Evolutionary conservation across 2,113 vertebrate species (phyloP).

Genomic region (Nanger granti): DNA sequence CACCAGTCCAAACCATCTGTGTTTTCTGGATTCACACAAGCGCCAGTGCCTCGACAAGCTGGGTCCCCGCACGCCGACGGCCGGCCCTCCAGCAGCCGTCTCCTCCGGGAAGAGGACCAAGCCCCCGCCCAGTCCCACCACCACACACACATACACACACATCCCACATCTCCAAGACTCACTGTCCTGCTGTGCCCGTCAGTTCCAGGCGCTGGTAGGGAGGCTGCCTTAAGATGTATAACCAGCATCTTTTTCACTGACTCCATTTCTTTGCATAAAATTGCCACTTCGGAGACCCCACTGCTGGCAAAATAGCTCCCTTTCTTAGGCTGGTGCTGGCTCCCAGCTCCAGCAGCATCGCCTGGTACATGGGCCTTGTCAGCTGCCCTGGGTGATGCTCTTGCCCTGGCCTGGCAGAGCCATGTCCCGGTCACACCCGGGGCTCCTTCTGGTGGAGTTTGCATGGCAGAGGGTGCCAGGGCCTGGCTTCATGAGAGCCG

Average conservation of each 20-base stretch:
- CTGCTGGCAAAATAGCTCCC: not conserved
- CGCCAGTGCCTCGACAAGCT: not conserved
- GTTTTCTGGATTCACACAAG: constrained; percentile 33
- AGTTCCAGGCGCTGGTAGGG: not conserved
- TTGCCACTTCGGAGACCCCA: not conserved
- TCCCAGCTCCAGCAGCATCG: not conserved
- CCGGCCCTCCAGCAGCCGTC: not conserved
- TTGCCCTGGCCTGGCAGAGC: not conserved
- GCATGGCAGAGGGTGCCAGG: not conserved
- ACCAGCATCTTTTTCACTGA: not conserved
- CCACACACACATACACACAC: not conserved
- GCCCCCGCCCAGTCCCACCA: not conserved
- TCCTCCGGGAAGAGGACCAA: not conserved
- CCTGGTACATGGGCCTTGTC: rapidly evolving
- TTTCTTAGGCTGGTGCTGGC: not conserved
- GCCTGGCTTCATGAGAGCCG: rapidly evolving
- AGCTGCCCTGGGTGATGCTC: not conserved
- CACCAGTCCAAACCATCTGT: constrained; percentile 52
- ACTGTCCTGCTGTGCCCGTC: not conserved
- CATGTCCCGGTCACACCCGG: rapidly evolving
- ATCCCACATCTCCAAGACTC: not conserved
- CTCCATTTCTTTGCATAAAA: not conserved
- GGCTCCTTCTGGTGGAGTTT: not conserved
- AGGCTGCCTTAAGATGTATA: not conserved
- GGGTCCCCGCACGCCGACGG: not conserved